Conservation (phyloP, 2,797 vertebrate species). For the Galaxias olidus region DNA sequence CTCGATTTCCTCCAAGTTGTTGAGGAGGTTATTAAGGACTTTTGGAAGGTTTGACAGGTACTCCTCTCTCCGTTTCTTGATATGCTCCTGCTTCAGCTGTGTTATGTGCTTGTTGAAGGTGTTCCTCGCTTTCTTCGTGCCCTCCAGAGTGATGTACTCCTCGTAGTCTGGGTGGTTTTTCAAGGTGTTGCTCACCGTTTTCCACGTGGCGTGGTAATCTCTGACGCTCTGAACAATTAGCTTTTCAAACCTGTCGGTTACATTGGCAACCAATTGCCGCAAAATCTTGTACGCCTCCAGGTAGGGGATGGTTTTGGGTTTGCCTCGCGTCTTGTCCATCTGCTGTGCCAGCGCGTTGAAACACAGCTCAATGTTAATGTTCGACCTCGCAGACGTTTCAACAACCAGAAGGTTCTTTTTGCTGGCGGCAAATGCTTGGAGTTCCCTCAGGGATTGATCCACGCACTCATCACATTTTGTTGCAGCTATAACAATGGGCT, state of each 20-base stretch:
- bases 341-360: conserved; percentile 95
- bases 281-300: conserved; percentile 95
- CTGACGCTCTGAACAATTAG: conserved; percentile 88
- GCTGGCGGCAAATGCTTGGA: conserved; percentile 93
- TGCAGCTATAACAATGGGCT: conserved; percentile 92
- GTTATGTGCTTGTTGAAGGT: conserved; percentile 95
- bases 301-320: conserved; percentile 97
- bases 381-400: conserved; percentile 91
- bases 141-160: conserved; percentile 94
- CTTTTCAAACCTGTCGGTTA: conserved; percentile 94
- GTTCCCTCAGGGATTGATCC: conserved; percentile 95
- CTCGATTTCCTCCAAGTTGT: conserved; percentile 94
- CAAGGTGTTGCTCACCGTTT: conserved; percentile 89
- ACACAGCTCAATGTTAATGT: conserved; percentile 91
- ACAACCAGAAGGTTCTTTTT: conserved; percentile 95
- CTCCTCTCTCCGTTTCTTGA: conserved; percentile 92
- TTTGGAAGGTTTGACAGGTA: conserved; percentile 93
- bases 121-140: conserved; percentile 91
- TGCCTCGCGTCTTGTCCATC: conserved; percentile 95
- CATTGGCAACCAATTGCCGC: conserved; percentile 88
- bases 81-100: conserved; percentile 97
- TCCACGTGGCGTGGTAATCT: conserved; percentile 97
- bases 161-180: conserved; percentile 95
- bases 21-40: conserved; percentile 92
- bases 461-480: conserved; percentile 97